Base-by-base conservation (phyloP, 2,888 invertebrate species). In the Aleiodes testaceus region DNA sequence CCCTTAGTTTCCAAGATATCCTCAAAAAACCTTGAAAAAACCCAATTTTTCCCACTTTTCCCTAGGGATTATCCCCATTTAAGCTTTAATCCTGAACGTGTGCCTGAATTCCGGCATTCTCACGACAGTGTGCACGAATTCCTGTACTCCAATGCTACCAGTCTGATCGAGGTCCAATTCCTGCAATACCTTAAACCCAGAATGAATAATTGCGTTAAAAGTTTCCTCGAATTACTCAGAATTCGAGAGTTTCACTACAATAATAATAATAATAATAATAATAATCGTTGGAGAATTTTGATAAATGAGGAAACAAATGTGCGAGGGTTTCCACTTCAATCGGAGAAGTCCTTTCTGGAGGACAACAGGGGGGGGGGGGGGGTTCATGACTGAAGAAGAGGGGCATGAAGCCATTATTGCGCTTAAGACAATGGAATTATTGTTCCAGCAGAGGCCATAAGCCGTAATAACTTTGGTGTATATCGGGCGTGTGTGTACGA, bases 91-190 rank as follows among this genome's bases (percentile, higher is more conserved):
- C 79, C 90, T 90, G 84, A 92, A 92, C 0, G 91, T 89, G 50
- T 89, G 87, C 11, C 88, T 80, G 81, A 93, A 92, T 79, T 92
- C 92, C 0, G 92, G 89, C 82, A 92, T 89, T 85, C 92, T 91
- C 2, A 90, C 84, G 76, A 92, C 87, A 1, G 91, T 89, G 74
- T 92, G 90, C 74, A 89, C 88, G 80, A 93, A 93, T 86, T 92
- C 92, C 75, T 88, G 86, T 22, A 88, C 80, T 6, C 90, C 90
- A 72, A 93, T 91, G 70, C 89, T 89, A 11, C 91, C 91, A 30
- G 88, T 89, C 70, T 88, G 87, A 79, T 91, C 90, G 47, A 92
- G 84, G 80, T 91, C 91, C 81, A 92, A 90, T 88, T 92, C 92
- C 63, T 90, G 84, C 61, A 92, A 78, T 72, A 92, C 88, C 92